Evolutionary conservation across 2,113 vertebrate genomes (phyloP).

Genomic region (Paramormyrops kingsleyae): DNA sequence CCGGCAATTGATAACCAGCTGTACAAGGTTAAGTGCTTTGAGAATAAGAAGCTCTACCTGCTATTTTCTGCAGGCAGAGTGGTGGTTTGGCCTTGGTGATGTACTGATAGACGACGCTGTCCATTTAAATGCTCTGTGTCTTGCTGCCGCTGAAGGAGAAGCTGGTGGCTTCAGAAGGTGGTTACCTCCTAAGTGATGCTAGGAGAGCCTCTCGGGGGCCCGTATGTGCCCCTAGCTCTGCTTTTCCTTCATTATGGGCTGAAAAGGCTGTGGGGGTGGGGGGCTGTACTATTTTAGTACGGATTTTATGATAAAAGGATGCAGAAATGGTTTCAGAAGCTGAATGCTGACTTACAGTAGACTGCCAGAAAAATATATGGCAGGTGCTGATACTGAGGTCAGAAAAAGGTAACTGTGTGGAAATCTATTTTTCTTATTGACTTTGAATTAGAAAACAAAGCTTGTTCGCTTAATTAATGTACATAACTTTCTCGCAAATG

Average conservation of each 20-base stretch:
- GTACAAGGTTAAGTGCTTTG: constrained; percentile 14
- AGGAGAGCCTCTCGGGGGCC: neutral
- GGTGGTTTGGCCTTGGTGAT: neutral
- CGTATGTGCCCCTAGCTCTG: neutral
- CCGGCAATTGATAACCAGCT: neutral
- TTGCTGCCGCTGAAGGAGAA: neutral
- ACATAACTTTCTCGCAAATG: neutral
- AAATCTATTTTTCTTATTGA: neutral
- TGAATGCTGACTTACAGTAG: neutral
- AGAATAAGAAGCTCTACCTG: neutral
- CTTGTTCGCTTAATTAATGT: neutral
- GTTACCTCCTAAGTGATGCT: neutral
- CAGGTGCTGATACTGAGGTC: neutral
- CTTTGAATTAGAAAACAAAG: neutral
- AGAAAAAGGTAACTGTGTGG: neutral
- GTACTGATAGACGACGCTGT: constrained; percentile 28
- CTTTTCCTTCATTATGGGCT: neutral
- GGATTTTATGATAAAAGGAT: neutral
- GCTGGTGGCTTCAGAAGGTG: constrained; percentile 11
- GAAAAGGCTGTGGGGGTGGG: neutral
- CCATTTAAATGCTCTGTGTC: constrained; percentile 21
- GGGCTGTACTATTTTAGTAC: neutral
- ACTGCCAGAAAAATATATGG: neutral
- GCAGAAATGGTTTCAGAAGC: neutral
- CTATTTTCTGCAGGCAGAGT: constrained; percentile 10